These are phyloP conservation scores for Myotis lucifugus DNA, from an alignment of 2,113 vertebrate genomes.

Conservation along the genomic window DNA sequence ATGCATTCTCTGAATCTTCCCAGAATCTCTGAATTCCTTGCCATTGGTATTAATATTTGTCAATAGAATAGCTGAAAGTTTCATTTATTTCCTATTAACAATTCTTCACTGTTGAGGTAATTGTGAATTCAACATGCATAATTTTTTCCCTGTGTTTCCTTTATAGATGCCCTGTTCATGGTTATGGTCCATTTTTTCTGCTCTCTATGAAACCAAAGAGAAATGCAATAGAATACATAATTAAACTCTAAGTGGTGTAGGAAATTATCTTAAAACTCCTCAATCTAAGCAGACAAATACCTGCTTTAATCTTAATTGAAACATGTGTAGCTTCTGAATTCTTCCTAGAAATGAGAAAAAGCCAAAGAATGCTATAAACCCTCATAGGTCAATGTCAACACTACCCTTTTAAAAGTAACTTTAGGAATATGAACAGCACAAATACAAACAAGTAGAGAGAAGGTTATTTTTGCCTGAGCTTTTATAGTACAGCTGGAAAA, in stretches of 20 bases:
- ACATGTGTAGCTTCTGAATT: background rate
- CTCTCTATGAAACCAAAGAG: background rate
- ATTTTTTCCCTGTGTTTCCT: background rate
- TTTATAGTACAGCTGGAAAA: background rate
- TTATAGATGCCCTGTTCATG: background rate
- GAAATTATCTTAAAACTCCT: background rate
- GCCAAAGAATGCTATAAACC: background rate
- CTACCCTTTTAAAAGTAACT: background rate
- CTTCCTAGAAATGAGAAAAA: background rate
- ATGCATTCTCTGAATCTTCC: background rate
- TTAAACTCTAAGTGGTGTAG: background rate
- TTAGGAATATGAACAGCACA: background rate
- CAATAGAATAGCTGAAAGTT: background rate
- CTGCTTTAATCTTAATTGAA: background rate
- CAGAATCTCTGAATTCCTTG: background rate
- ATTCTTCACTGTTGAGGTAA: background rate
- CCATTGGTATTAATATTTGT: background rate
- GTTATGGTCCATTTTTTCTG: background rate
- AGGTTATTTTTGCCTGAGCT: background rate
- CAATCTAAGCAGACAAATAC: background rate
- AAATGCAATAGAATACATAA: background rate
- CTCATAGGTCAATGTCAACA: background rate
- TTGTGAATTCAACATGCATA: background rate
- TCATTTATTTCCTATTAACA: background rate
- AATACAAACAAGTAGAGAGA: background rate